phyloP scores from a whole-genome alignment of 1,140 invertebrate species.

The Limonius californicus region DNA sequence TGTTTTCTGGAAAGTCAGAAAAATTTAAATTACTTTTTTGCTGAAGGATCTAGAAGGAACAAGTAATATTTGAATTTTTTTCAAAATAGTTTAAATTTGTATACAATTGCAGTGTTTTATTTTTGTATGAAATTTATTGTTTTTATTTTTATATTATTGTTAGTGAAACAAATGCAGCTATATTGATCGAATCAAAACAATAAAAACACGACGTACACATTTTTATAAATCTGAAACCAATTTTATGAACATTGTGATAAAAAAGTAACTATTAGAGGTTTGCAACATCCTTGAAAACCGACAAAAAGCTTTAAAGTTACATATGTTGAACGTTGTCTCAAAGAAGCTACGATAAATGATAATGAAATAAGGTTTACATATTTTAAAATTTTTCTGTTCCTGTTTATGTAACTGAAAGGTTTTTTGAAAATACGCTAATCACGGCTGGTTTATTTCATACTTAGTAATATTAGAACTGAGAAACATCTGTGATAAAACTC shows the following conservation, averaged over 20 bases:
- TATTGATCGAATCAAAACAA: neutral
- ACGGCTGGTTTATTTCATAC: neutral
- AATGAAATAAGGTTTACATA: too few relatives aligned
- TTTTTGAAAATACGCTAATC: neutral
- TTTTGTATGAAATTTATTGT: neutral
- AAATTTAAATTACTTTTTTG: neutral
- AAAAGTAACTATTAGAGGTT: slow-evolving; percentile 4
- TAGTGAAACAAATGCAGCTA: neutral
- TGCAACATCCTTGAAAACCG: neutral
- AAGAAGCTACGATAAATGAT: too few relatives aligned
- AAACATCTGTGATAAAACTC: slow-evolving; percentile 15
- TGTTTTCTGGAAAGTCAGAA: neutral
- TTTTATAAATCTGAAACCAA: neutral
- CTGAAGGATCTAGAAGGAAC: neutral
- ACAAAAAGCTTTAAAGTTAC: slow-evolving; percentile 5
- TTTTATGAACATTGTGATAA: slow-evolving; percentile 5
- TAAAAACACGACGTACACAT: neutral
- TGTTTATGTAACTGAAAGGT: neutral
- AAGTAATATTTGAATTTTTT: too few relatives aligned
- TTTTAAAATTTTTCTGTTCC: too few relatives aligned
- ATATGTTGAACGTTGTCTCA: neutral
- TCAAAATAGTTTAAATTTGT: neutral
- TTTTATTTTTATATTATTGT: neutral
- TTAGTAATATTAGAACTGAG: slow-evolving; percentile 8
- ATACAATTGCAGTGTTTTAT: neutral